phyloP scores from a whole-genome alignment of 2,113 vertebrate species.

The Spermophilus dauricus region DNA sequence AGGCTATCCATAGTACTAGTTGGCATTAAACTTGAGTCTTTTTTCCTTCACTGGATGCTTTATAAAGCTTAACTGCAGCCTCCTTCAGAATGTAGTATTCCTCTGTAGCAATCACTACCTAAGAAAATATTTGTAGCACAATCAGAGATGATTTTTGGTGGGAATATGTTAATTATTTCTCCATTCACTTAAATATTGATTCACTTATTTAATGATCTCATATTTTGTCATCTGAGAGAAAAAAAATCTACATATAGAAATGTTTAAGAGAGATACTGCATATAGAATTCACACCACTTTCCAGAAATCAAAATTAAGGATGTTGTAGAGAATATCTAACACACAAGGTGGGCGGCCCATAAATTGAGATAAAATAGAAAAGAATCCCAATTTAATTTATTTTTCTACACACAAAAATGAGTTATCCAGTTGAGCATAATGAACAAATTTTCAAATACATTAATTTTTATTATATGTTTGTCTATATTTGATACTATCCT shows the following conservation, averaged over 20 bases:
- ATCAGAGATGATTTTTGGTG: background rate
- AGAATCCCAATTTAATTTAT: background rate
- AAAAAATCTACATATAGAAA: background rate
- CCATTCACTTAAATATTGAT: background rate
- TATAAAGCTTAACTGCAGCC: background rate
- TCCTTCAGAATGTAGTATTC: background rate
- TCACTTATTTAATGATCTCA: background rate
- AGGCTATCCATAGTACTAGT: background rate
- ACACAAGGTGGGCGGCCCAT: accelerated
- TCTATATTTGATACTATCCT: background rate
- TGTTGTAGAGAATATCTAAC: background rate
- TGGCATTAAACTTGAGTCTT: background rate
- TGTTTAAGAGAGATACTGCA: background rate
- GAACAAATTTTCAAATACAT: background rate
- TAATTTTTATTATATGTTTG: background rate
- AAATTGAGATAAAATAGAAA: background rate
- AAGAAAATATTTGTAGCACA: background rate
- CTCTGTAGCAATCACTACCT: background rate
- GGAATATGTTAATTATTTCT: background rate
- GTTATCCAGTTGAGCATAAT: background rate
- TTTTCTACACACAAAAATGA: background rate
- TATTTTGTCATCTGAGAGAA: background rate
- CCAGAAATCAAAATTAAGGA: background rate
- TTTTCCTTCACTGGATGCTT: background rate
- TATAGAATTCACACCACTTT: background rate